Base-by-base conservation (phyloP, 1,140 invertebrate genomes). In the Tenebrio molitor region DNA sequence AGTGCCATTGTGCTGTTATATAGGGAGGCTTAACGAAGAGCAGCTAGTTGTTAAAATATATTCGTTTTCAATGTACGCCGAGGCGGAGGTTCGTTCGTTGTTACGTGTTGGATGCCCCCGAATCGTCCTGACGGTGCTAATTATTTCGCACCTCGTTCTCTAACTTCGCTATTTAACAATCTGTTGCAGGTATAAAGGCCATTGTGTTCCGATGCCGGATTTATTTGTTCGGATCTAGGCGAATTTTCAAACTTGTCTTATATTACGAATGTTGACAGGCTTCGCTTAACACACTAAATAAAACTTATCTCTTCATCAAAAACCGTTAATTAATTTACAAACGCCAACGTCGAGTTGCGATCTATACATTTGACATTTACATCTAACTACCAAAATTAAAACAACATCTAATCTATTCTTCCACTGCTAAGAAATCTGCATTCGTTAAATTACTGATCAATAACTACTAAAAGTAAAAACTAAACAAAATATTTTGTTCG, bases 71-170 rank as follows among this genome's bases (percentile, higher is more conserved):
- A 76, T 76, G 64, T 66, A 39, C 58, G 25, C 25, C 8, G 3
- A 3, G 65, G 25, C 25, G 25, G 8, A 29, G n/a, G n/a, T n/a
- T n/a, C 25, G 25, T 8, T 29, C 3, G 3, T 64, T 25, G 65
- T 76, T 74, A 66, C 25, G 68, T 58, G n/a, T n/a, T n/a, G 67
- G 71, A 58, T 72, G 62, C 64, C 12, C 21, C 29, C 29, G 50
- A 69, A 69, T 69, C 73, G 64, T 69, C 69, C 71, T 71, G 53
- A 65, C 63, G 41, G 58, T 42, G 74, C 74, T 78, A 79, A 78
- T 79, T 79, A 76, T 78, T 78, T 77, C 74, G 66, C 78, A 79
- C 78, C 78, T 79, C 73, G 67, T 71, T 68, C 53, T 33, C 65
- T 65, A 71, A 70, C 72, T 73, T 68, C 68, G 36, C 70, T 63